Evolutionary conservation across 2,113 vertebrate species (phyloP).

Genomic region (Dasyprocta punctata): DNA sequence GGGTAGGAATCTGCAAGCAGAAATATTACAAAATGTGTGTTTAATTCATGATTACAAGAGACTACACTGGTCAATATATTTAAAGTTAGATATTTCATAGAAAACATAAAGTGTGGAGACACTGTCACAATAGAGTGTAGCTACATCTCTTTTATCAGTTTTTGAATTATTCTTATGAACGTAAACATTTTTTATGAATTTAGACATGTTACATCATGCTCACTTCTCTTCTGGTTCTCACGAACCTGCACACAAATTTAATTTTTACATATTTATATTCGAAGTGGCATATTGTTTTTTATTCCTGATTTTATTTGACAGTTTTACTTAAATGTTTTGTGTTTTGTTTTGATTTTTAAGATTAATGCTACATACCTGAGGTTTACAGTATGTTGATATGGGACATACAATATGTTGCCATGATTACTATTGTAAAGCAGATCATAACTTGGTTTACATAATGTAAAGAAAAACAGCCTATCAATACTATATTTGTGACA

Average conservation of each 20-base stretch:
- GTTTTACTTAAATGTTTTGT: background rate
- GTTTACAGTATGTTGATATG: background rate
- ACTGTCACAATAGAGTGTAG: background rate
- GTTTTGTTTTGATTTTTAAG: background rate
- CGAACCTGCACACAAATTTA: background rate
- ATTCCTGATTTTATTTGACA: background rate
- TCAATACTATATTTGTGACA: background rate
- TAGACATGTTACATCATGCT: background rate
- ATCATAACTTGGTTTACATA: background rate
- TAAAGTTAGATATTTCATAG: background rate
- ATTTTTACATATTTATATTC: background rate
- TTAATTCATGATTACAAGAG: background rate
- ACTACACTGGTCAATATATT: background rate
- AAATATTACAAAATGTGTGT: background rate
- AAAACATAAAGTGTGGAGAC: background rate
- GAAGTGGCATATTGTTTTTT: background rate
- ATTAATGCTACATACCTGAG: background rate
- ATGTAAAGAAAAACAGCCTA: background rate
- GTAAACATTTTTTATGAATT: background rate
- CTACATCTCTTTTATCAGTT: background rate
- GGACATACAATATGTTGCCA: too few relatives aligned
- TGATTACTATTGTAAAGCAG: background rate
- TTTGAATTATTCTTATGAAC: background rate
- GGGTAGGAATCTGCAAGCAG: background rate
- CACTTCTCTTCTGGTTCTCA: background rate